Base-by-base conservation (phyloP, 2,113 vertebrate species). In the Vulpes vulpes region DNA sequence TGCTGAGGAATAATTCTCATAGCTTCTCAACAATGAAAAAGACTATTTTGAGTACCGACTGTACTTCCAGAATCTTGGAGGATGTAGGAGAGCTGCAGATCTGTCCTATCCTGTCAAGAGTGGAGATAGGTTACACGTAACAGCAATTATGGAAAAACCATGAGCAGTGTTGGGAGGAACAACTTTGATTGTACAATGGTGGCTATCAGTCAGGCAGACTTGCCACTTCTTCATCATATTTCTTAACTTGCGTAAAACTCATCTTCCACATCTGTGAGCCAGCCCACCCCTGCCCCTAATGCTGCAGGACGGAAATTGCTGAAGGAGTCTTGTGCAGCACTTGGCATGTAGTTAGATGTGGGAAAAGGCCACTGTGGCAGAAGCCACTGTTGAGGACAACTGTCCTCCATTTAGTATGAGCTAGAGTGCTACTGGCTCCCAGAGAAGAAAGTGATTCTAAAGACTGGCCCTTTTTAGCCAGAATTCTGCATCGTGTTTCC, bases 191-290 rank as follows among this genome's bases (percentile, higher is more conserved):
- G 3, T 32, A 0, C n/a, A 14, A 14, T 22, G 59, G 49, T 6
- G 23, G 65, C 55, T 65, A 3, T 49, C 27, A 57, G 81, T 59
- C 35, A 81, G 71, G 71, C 60, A 16, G 23, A 30, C n/a, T 51
- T 49, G 60, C 35, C 20, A 15, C 84, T 95, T 88, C 35, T 11
- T 62, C 55, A 17, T 30, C 32, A 2, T 23, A 9, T 76, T 95
- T 85, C 82, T 88, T 60, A 25, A 69, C 38, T 95, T 79, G 60
- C 73, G 25, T 53, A 83, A 83, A 94, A 64, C 57, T 82, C 51
- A 55, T 79, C 60, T 85, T 93, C n/a, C 25, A 60, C 20, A 16
- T 60, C 10, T 89, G 9, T 67, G 92, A 88, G 51, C 49, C 64
- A 35, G 62, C 27, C 20, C 51, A 32, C 23, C 38, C 30, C 69